Conservation (phyloP, 2,113 vertebrate species). For the Salvelinus alpinus region DNA sequence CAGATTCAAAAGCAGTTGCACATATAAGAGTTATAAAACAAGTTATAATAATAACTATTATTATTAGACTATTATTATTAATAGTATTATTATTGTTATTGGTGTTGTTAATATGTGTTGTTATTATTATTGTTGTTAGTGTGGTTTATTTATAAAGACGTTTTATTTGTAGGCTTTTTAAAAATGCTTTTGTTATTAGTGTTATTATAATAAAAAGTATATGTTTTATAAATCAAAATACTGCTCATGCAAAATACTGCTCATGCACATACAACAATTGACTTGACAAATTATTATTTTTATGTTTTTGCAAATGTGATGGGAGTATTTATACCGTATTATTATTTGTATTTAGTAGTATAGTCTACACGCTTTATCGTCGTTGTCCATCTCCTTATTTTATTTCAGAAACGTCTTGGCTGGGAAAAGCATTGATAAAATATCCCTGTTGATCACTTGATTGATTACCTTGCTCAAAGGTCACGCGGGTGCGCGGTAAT, state of each 20-base stretch:
- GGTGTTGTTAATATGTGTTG: too few relatives aligned
- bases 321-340: too few relatives aligned
- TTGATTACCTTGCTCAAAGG: slow-evolving; percentile 99
- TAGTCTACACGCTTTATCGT: slow-evolving; percentile 5
- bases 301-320: too few relatives aligned
- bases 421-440: slow-evolving; percentile 93
- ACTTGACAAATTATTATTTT: neutral
- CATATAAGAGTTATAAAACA: neutral
- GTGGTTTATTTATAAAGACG: too few relatives aligned
- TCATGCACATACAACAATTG: neutral
- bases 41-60: neutral
- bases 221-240: too few relatives aligned
- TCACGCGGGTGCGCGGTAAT: slow-evolving; percentile 96
- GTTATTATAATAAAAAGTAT: slow-evolving; percentile 9
- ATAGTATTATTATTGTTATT: neutral
- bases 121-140: too few relatives aligned
- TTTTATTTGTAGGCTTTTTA: too few relatives aligned
- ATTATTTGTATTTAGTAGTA: slow-evolving; percentile 4
- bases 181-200: neutral
- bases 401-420: slow-evolving; percentile 68
- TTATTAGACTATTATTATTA: neutral
- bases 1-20: neutral
- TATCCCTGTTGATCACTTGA: slow-evolving; percentile 99
- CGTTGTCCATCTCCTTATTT: slow-evolving; percentile 9
- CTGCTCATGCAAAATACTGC: neutral